These are phyloP conservation scores for Anoplolepis gracilipes DNA, from an alignment of 1,140 invertebrate genomes.

Conservation along the genomic window DNA sequence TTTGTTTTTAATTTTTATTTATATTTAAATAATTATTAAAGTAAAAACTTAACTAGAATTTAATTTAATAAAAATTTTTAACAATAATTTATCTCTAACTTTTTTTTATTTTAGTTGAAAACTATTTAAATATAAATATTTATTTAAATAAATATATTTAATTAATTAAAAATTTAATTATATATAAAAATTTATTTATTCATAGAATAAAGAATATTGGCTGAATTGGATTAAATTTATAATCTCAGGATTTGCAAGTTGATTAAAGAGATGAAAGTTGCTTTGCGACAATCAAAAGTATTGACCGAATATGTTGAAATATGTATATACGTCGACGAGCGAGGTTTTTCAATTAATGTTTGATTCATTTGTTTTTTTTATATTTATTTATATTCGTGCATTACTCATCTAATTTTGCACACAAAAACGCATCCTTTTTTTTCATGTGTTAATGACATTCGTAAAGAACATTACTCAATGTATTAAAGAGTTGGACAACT, in stretches of 20 bases:
- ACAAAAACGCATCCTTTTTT: not conserved
- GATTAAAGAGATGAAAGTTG: too few relatives aligned
- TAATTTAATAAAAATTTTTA: too few relatives aligned
- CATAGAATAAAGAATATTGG: not conserved
- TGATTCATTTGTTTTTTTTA: not conserved
- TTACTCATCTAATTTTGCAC: not conserved
- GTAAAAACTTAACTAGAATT: too few relatives aligned
- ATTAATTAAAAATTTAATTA: too few relatives aligned
- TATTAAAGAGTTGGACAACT: not conserved
- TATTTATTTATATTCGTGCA: not conserved
- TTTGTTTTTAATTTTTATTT: too few relatives aligned
- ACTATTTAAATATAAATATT: too few relatives aligned
- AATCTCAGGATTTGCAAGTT: not conserved
- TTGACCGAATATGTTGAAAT: not conserved
- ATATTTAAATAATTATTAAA: too few relatives aligned
- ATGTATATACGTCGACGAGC: not conserved
- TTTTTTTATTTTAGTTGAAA: too few relatives aligned
- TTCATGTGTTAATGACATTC: constrained; percentile 1
- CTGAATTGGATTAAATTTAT: not conserved
- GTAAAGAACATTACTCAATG: not conserved
- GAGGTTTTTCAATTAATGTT: constrained; percentile 6
- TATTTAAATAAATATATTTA: too few relatives aligned
- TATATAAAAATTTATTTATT: too few relatives aligned
- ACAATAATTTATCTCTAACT: too few relatives aligned
- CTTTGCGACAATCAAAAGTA: not conserved